Conservation (phyloP, 2,888 invertebrate genomes). For the Polydrusus tereticollis region DNA sequence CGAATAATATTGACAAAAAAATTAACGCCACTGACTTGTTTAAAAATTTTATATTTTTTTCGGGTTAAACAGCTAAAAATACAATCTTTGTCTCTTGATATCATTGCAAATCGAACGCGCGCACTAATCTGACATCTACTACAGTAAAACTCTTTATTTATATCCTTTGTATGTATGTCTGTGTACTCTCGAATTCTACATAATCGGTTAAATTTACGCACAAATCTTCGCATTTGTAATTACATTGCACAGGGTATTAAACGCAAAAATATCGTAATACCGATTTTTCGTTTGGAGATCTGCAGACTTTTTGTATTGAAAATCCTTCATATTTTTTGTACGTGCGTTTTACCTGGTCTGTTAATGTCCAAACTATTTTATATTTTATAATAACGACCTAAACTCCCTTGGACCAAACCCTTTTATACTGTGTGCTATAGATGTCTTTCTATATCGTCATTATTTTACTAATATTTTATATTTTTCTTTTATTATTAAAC, state of each 20-base stretch:
- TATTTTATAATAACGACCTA: slow-evolving; percentile 1
- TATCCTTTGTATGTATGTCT: not conserved
- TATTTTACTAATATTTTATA: slow-evolving; percentile 25
- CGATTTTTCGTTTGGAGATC: slow-evolving; percentile 11
- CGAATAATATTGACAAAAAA: too few species aligned
- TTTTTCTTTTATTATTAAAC: slow-evolving; percentile 20
- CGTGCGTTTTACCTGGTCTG: slow-evolving; percentile 6
- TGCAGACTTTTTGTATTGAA: not conserved
- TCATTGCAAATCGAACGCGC: too few species aligned
- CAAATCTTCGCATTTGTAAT: slow-evolving; percentile 30
- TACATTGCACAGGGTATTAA: slow-evolving; percentile 43
- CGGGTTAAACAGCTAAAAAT: too few species aligned
- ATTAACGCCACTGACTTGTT: too few species aligned
- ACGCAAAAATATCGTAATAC: slow-evolving; percentile 21
- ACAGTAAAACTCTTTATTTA: slow-evolving; percentile 7
- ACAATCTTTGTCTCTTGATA: too few species aligned
- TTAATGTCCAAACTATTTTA: slow-evolving; percentile 6
- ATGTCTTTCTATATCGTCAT: slow-evolving; percentile 11
- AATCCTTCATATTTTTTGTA: slow-evolving; percentile 19
- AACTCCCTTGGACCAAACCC: slow-evolving; percentile 32
- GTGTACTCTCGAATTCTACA: slow-evolving; percentile 15
- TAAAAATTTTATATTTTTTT: too few species aligned
- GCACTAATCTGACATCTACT: too few species aligned
- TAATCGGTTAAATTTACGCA: slow-evolving; percentile 31
- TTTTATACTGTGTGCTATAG: slow-evolving; percentile 30